Percentiles rank a stretch among this genome's conserved stretches.
phyloP scores from a whole-genome alignment of 2,888 invertebrate species.

The Uloborus plumipes region DNA sequence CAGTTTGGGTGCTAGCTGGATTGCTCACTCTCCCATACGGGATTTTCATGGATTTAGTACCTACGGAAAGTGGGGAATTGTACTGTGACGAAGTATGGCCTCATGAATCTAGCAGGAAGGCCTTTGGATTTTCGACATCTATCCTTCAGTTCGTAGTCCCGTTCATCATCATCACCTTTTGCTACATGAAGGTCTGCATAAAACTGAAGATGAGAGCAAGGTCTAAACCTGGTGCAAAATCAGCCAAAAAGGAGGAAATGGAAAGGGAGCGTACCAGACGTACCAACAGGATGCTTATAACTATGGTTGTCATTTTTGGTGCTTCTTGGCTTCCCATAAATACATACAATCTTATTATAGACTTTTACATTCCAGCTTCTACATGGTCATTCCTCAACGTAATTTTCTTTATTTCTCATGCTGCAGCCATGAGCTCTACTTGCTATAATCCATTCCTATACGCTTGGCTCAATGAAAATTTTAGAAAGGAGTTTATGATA shows the following conservation, averaged over 20 bases:
- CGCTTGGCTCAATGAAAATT: conserved; percentile 96
- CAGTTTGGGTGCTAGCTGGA: conserved; percentile 91
- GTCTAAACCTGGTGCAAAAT: conserved; percentile 83
- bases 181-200: conserved; percentile 93
- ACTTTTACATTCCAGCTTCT: conserved; percentile 80
- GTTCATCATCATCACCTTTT: conserved; percentile 92
- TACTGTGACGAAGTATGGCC: conserved; percentile 95
- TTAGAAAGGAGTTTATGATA: conserved; percentile 85
- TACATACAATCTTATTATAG: conserved; percentile 84
- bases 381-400: conserved; percentile 85
- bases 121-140: conserved; percentile 89
- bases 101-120: conserved; percentile 80
- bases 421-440: conserved; percentile 92
- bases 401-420: conserved; percentile 89
- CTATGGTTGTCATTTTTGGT: conserved; percentile 96
- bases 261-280: conserved; percentile 90
- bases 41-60: conserved; percentile 78
- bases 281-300: conserved; percentile 96
- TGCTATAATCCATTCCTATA: conserved; percentile 97
- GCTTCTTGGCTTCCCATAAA: conserved; percentile 96
- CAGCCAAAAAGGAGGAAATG: conserved; percentile 86
- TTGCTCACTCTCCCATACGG: conserved; percentile 92
- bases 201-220: conserved; percentile 81
- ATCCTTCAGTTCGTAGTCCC: conserved; percentile 94
- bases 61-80: conserved; percentile 73